These are phyloP conservation scores for Rhinophrynus dorsalis DNA, from an alignment of 2,797 vertebrate genomes.

Conservation along the genomic window DNA sequence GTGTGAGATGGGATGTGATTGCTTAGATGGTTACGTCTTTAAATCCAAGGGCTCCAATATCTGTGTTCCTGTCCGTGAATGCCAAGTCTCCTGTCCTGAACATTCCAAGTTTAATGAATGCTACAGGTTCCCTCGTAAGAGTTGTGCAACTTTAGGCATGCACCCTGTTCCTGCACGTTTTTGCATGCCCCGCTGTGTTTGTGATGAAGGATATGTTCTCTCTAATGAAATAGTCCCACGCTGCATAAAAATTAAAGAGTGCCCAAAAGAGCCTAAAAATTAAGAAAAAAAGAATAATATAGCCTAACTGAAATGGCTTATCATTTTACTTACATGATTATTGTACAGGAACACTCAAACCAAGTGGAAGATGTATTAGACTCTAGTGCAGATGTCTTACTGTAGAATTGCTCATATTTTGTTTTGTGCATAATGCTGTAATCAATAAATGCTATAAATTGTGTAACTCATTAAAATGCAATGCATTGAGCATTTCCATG, in stretches of 20 bases:
- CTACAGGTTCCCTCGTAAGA: background rate
- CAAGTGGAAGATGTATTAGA: too few relatives aligned
- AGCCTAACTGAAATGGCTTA: too few relatives aligned
- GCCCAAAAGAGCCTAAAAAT: background rate
- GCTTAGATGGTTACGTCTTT: background rate
- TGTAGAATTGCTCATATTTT: too few relatives aligned
- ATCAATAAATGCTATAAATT: too few relatives aligned
- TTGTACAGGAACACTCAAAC: too few relatives aligned
- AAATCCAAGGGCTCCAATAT: background rate
- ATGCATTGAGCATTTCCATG: too few relatives aligned
- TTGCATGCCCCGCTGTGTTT: slow-evolving; percentile 12
- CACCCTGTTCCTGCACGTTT: background rate
- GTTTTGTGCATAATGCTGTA: too few relatives aligned
- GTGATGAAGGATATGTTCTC: background rate
- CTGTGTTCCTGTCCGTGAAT: background rate
- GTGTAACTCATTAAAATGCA: too few relatives aligned
- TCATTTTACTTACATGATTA: too few relatives aligned
- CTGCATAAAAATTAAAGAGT: slow-evolving; percentile 13
- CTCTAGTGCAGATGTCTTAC: too few relatives aligned
- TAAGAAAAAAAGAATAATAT: too few relatives aligned
- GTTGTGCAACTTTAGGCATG: background rate
- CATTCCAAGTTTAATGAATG: background rate
- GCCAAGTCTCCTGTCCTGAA: background rate
- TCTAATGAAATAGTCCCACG: background rate
- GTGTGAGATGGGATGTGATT: background rate